Evolutionary conservation across 2,888 invertebrate genomes (phyloP), one percentile per base, ranked within the genome.

Genomic region (Lordiphosa andalusiaca): DNA sequence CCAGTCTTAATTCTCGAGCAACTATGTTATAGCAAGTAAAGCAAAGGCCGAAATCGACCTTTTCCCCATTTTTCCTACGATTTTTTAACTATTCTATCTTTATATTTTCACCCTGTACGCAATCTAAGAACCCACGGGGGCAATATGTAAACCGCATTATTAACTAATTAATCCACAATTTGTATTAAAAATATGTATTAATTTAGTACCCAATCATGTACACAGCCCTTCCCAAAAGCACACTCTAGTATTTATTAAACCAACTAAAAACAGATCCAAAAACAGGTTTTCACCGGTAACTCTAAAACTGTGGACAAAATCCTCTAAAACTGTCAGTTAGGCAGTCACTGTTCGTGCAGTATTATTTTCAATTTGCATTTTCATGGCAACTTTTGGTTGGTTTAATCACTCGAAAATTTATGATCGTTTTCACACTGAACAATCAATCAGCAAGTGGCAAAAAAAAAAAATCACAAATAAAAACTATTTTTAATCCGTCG

Each of bases 371-470:
- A 56, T 30, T 56, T 62, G 30, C 16, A 16, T 42, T 25, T 37
- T 46, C 66, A 59, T 64, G 63, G 62, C 60, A 69, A 71, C 59
- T 57, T 53, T 35, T 51, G 44, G 36, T 13, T 39, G 36, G 40
- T 46, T 41, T 51, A 58, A 37, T 16, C 46, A 48, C 38, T 21
- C 48, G 25, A 16, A 49, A 66, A 83, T 83, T 80, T 72, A 80
- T 83, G 70, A 70, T 53, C 38, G 67, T 73, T 70, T 61, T 72
- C 73, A 65, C 80, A 62, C 61, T 62, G 59, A 62, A 42, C 60
- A 76, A 83, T 77, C 77, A 80, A 83, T 80, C 76, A 73, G 48
- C 81, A 64, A 68, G 67, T 67, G 63, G 66, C 62, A 25, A 55
- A 63, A 65, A 66, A 69, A 69, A 33, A 47, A 47, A 68, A 65